Evolutionary conservation across 2,888 invertebrate genomes (phyloP), one percentile per base, ranked within the genome.

Genomic region (Saturnia pavonia): DNA sequence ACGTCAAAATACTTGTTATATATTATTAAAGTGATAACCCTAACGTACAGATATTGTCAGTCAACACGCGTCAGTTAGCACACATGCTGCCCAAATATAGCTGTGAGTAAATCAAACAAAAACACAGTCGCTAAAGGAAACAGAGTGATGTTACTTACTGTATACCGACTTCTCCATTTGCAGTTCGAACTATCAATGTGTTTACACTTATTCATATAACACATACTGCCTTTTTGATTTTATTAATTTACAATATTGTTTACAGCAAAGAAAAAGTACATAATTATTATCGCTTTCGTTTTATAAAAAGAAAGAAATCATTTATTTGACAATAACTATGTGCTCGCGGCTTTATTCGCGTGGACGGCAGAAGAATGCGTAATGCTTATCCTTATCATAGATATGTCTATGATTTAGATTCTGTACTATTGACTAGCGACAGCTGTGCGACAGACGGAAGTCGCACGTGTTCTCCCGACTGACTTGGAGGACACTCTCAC

Each of bases 51-150:
- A 60, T 60, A 72, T 67, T 68, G 74, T 75, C 76, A 65, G 69
- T 76, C 73, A 74, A 70, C 73, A 74, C 67, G 69, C 67, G 72
- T 72, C 75, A 72, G 73, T 67, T 67, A n/a, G 72, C 76, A 73
- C 78, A 79, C 73, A 78, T 75, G 78, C 73, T 74, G 72, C 73
- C 77, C 73, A 76, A 80, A 81, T 76, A 79, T 76, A 77, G 76
- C 74, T 71, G 71, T 67, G 77, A 78, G 77, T 72, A 74, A 78
- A 77, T 69, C 68, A 70, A 68, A 77, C 74, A 75, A 73, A 77
- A 75, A 76, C 75, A 76, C 74, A 60, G 14, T 27, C 25, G 57
- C 25, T 12, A 27, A 60, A 27, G 57, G 27, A 60, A 60, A 60
- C 57, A 11, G 16, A 25, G 14, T 27, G 57, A 60, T n/a, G 25